Evolutionary conservation across 2,113 vertebrate species (phyloP).

Genomic region (Megaceryle maxima): DNA sequence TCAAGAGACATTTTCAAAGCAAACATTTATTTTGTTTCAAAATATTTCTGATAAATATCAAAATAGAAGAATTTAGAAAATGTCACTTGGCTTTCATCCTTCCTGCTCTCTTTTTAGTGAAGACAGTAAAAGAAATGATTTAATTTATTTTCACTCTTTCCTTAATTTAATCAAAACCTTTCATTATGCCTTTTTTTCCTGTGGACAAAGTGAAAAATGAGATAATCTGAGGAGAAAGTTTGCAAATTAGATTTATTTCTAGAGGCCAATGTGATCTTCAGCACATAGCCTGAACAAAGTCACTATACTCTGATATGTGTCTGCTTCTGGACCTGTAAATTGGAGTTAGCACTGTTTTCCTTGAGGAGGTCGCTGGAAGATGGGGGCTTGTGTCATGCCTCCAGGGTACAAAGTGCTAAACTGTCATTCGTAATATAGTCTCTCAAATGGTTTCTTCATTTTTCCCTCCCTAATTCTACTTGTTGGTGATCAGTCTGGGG

Average conservation of each 20-base stretch:
- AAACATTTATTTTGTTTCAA: background rate
- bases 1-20: background rate
- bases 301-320: background rate
- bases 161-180: background rate
- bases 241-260: background rate
- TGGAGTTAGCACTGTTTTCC: background rate
- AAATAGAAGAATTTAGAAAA: background rate
- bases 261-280: background rate
- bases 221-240: background rate
- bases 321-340: background rate
- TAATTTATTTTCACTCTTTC: background rate
- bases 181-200: background rate
- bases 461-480: background rate
- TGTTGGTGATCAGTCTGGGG: fast-evolving
- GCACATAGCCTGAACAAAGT: background rate
- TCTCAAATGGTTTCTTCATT: background rate
- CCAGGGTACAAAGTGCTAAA: background rate
- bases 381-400: background rate
- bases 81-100: background rate
- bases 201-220: background rate
- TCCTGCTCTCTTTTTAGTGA: background rate
- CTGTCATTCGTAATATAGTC: background rate
- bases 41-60: background rate
- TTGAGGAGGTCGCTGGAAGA: background rate
- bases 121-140: background rate